Base-by-base conservation (phyloP, 2,797 vertebrate species). In the Pseudochaenichthys georgianus region DNA sequence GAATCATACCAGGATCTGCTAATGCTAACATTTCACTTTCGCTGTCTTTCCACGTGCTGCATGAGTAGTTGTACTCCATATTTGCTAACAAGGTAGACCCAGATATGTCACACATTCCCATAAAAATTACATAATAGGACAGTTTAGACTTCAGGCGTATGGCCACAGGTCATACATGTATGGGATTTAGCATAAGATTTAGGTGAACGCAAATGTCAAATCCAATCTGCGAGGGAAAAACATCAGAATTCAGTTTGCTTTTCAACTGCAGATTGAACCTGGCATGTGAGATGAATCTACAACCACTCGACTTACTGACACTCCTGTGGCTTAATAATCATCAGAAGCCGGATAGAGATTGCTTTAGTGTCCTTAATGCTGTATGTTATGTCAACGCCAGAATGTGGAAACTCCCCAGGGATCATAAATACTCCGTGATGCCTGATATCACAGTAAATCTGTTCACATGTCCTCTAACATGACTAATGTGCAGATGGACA, bases 351-450 rank as follows among this genome's bases (percentile, higher is more conserved):
- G 34, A 58, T 5, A 15, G 34, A 1, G 16, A 55, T 54, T 23
- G 48, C 42, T 65, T 65, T 9, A 57, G 47, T 1, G 8, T 13
- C 54, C 19, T 46, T 84, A 69, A 78, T 41, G 63, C 51, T 46
- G 8, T 43, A 23, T n/a, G 53, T 68, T 78, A 54, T 45, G 48
- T 63, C 28, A 51, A 28, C 21, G 6, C 5, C 3, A 1, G 42
- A 23, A 53, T 61, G 28, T 73, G 65, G 70, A 0, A 59, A 81
- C 64, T 83, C 78, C 63, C 47, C 38, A 21, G 28, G 70, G 75
- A 79, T 67, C 61, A 77, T 79, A 81, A 75, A 75, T 70, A 60
- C 28, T 50, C 47, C 28, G 54, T 3, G n/a, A 50, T 13, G 45
- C 71, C 70, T 59, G 48, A 45, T 50, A 67, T 74, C 48, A 38